Conservation (phyloP, 1,140 invertebrate genomes). For the Drosophila rufa region DNA sequence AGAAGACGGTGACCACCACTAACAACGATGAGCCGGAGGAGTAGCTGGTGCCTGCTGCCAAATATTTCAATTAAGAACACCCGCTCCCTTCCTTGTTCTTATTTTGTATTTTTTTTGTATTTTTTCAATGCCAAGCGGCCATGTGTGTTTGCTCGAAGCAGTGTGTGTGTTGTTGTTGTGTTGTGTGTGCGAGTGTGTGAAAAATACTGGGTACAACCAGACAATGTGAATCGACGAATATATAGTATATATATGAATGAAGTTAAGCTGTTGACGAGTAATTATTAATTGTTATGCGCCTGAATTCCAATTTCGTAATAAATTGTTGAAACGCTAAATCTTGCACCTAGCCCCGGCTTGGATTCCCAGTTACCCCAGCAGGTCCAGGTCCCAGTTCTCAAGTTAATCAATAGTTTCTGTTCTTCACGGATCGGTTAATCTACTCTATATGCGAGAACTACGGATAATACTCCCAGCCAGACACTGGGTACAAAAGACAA, state of each 20-base stretch:
- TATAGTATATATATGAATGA: conserved; percentile 30
- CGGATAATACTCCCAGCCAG: too few relatives aligned
- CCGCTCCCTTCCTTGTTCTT: background rate
- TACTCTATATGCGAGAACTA: background rate
- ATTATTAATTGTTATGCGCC: conserved; percentile 44
- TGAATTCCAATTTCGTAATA: conserved; percentile 33
- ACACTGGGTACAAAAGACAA: background rate
- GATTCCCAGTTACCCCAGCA: background rate
- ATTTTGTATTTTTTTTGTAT: conserved; percentile 31
- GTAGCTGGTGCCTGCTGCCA: conserved; percentile 12
- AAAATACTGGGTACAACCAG: conserved; percentile 5
- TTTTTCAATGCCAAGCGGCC: conserved; percentile 37
- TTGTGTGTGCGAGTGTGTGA: conserved; percentile 19
- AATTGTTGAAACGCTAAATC: conserved; percentile 39
- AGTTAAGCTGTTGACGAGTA: conserved; percentile 53
- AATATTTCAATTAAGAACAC: conserved; percentile 6
- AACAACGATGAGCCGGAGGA: conserved; percentile 22
- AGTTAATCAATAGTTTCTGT: background rate
- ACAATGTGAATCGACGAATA: conserved; percentile 27
- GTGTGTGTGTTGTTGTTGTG: conserved; percentile 18
- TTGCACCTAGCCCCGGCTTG: background rate
- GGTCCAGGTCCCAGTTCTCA: background rate
- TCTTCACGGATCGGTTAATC: too few relatives aligned
- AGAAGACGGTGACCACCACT: conserved; percentile 50
- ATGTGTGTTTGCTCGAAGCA: conserved; percentile 54